Percentiles rank a stretch among this genome's conserved stretches.
Evolutionary conservation across 2,113 vertebrate species (phyloP).

Genomic region (Platanista minor): DNA sequence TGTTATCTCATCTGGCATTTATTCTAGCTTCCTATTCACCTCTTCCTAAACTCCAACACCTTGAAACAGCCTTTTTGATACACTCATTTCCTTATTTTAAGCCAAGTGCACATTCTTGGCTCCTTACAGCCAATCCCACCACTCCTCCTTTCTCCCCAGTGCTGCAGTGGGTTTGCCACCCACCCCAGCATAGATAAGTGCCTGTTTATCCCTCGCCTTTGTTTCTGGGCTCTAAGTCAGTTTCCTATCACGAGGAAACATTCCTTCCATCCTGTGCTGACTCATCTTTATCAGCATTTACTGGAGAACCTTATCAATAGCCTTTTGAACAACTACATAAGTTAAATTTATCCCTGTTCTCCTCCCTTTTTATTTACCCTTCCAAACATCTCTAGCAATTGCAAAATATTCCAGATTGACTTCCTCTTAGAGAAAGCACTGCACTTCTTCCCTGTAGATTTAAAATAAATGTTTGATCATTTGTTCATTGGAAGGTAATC

Average conservation of each 20-base stretch:
- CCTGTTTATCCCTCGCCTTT: conserved; percentile 37
- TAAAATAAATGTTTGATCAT: neutral
- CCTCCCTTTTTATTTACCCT: conserved; percentile 35
- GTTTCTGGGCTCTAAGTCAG: conserved; percentile 54
- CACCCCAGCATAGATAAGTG: neutral
- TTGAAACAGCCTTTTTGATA: neutral
- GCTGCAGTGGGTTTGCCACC: neutral
- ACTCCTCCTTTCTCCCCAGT: neutral
- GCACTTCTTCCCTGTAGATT: neutral
- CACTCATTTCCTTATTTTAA: neutral
- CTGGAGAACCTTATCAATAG: conserved; percentile 65
- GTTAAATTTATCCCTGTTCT: conserved; percentile 53
- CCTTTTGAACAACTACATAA: conserved; percentile 56
- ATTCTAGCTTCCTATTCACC: neutral
- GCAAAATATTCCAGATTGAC: conserved; percentile 39
- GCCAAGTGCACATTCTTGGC: neutral
- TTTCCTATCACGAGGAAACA: conserved; percentile 65
- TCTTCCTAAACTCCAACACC: neutral
- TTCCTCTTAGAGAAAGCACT: conserved; percentile 9
- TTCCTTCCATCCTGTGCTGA: conserved; percentile 56
- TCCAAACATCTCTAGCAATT: neutral
- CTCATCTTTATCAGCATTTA: conserved; percentile 60
- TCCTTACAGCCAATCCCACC: neutral
- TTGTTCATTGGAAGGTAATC: conserved; percentile 10
- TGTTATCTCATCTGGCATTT: conserved; percentile 10